Conservation (phyloP, 2,888 invertebrate species). For the Agrotis puta region DNA sequence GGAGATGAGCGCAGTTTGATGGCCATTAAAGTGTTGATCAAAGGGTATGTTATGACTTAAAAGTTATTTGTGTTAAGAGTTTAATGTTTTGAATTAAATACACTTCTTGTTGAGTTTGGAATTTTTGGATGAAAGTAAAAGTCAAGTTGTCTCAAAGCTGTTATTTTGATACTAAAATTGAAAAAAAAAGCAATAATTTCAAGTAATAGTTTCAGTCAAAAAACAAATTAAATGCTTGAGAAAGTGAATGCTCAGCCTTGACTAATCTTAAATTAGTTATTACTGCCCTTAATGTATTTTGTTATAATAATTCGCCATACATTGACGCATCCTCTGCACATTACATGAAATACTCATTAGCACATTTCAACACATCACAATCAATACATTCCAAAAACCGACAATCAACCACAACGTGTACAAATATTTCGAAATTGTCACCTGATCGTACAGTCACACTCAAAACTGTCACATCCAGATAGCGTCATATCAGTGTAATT, state of each 20-base stretch:
- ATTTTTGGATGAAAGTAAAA: slow-evolving; percentile 16
- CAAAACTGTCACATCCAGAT: slow-evolving; percentile 61
- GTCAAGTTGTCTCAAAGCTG: neutral
- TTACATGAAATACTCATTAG: too few relatives aligned
- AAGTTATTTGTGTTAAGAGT: slow-evolving; percentile 33
- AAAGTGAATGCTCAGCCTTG: too few relatives aligned
- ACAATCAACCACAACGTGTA: slow-evolving; percentile 13
- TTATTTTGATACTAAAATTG: neutral
- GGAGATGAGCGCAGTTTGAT: slow-evolving; percentile 33
- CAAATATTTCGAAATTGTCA: slow-evolving; percentile 34
- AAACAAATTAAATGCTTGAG: too few relatives aligned
- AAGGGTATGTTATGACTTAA: slow-evolving; percentile 28
- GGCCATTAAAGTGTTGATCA: slow-evolving; percentile 55
- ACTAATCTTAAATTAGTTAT: too few relatives aligned
- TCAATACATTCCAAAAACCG: neutral
- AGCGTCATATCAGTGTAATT: slow-evolving; percentile 49
- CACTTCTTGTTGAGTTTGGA: slow-evolving; percentile 6
- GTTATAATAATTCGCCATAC: neutral
- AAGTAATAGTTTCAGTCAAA: too few relatives aligned
- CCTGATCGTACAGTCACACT: slow-evolving; percentile 23
- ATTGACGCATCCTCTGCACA: neutral
- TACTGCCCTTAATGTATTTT: too few relatives aligned
- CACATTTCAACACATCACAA: neutral
- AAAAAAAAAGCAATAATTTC: too few relatives aligned
- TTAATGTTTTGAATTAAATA: slow-evolving; percentile 33